These are phyloP conservation scores for Beris chalybata DNA, from an alignment of 2,888 invertebrate species.

Conservation along the genomic window DNA sequence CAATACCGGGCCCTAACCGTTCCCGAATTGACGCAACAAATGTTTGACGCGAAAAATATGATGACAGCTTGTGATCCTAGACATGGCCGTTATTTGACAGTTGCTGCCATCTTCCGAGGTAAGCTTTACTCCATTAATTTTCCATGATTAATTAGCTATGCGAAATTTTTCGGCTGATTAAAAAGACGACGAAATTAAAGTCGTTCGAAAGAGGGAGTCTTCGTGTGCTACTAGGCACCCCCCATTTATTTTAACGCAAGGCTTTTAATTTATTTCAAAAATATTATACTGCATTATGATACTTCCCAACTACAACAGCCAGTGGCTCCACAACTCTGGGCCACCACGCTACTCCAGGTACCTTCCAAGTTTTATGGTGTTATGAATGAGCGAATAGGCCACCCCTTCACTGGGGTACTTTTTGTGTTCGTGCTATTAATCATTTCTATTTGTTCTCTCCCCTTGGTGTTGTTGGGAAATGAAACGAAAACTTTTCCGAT, in stretches of 20 bases:
- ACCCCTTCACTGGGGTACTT: neutral
- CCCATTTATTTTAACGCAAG: neutral
- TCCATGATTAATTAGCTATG: constrained; percentile 22
- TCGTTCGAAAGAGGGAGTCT: neutral
- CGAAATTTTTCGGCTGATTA: constrained; percentile 4
- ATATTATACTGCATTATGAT: neutral
- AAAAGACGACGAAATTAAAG: constrained; percentile 3
- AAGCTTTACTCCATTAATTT: constrained; percentile 44
- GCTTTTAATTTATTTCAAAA: constrained; percentile 14
- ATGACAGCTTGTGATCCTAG: constrained; percentile 88
- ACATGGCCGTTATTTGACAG: constrained; percentile 79
- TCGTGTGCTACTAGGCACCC: neutral
- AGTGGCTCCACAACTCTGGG: neutral
- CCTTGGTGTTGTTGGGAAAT: constrained; percentile 2
- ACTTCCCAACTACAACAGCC: too few species aligned
- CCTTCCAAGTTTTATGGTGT: constrained; percentile 3
- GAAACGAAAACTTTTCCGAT: constrained; percentile 18
- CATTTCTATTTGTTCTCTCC: constrained; percentile 11
- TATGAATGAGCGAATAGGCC: constrained; percentile 8
- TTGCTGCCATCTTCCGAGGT: constrained; percentile 79
- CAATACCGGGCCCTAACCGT: constrained; percentile 76
- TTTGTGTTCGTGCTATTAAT: constrained; percentile 20
- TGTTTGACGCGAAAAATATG: constrained; percentile 85
- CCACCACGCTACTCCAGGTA: neutral
- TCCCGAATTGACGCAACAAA: constrained; percentile 76